Percentiles rank a stretch among this genome's conserved stretches.
These are phyloP conservation scores for Carapus acus DNA, from an alignment of 2,797 vertebrate genomes.

Conservation along the genomic window DNA sequence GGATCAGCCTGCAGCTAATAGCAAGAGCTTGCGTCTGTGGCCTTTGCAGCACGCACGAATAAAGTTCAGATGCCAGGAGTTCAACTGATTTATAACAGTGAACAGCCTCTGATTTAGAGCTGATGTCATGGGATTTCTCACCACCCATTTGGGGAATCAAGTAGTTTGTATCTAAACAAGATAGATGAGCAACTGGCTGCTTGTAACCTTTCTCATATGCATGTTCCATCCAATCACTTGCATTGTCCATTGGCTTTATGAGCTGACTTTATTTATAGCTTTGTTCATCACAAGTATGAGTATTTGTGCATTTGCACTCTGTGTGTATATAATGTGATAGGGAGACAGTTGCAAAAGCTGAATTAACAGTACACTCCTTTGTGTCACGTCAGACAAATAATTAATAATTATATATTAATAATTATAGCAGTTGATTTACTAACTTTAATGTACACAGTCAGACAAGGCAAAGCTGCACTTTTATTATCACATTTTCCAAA, in stretches of 20 bases:
- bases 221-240: slow-evolving; percentile 63
- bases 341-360: slow-evolving; percentile 27
- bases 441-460: no score
- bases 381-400: neutral
- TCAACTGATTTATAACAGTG: slow-evolving; percentile 81
- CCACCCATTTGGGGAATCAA: slow-evolving; percentile 74
- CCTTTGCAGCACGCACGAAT: slow-evolving; percentile 70
- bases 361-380: slow-evolving; percentile 5
- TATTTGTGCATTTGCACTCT: slow-evolving; percentile 36
- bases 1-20: slow-evolving; percentile 73
- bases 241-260: slow-evolving; percentile 51
- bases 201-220: slow-evolving; percentile 73
- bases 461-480: no score
- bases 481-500: no score
- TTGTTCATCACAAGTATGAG: slow-evolving; percentile 19
- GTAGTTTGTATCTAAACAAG: slow-evolving; percentile 70
- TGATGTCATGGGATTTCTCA: slow-evolving; percentile 69
- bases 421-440: no score
- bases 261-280: slow-evolving; percentile 68
- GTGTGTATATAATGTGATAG: slow-evolving; percentile 29
- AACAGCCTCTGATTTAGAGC: slow-evolving; percentile 69
- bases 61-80: slow-evolving; percentile 80
- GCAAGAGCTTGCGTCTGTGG: slow-evolving; percentile 58
- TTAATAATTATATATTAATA: no score
- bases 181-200: slow-evolving; percentile 65